Conservation (phyloP, 2,797 vertebrate genomes). For the Rachycentron canadum region DNA sequence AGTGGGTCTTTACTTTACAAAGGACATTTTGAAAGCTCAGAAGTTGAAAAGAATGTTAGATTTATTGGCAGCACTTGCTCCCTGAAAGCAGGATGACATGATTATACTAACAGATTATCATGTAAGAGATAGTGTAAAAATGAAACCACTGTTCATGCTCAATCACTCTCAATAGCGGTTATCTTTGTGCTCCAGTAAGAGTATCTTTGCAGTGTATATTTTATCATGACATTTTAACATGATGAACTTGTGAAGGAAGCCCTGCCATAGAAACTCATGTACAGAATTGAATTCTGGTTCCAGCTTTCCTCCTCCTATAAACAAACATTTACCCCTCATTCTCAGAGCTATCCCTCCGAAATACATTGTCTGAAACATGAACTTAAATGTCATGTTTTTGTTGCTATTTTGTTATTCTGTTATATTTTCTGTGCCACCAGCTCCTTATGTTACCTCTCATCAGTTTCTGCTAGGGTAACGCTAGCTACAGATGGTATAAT, state of each 20-base stretch:
- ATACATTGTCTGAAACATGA: too few relatives aligned
- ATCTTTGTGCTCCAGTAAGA: background rate
- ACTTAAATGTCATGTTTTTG: too few relatives aligned
- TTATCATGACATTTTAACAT: constrained; percentile 7
- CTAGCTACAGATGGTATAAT: background rate
- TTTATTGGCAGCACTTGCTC: constrained; percentile 20
- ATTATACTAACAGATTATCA: constrained; percentile 16
- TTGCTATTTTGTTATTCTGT: too few relatives aligned
- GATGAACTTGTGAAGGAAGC: background rate
- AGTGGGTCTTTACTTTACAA: constrained; percentile 19
- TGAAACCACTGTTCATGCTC: background rate
- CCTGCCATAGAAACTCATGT: background rate
- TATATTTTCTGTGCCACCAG: too few relatives aligned
- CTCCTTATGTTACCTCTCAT: too few relatives aligned
- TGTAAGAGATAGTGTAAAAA: constrained; percentile 6
- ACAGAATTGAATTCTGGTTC: background rate
- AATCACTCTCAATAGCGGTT: constrained; percentile 1
- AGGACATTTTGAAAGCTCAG: constrained; percentile 22
- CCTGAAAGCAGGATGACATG: background rate
- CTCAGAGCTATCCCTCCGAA: too few relatives aligned
- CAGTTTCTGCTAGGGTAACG: background rate
- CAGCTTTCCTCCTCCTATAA: background rate
- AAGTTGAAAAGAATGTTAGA: constrained; percentile 24
- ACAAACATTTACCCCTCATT: too few relatives aligned
- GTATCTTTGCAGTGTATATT: constrained; percentile 6